Evolutionary conservation across 2,797 vertebrate genomes (phyloP), one percentile per base, ranked within the genome.

Genomic region (Gephyroberyx darwinii): DNA sequence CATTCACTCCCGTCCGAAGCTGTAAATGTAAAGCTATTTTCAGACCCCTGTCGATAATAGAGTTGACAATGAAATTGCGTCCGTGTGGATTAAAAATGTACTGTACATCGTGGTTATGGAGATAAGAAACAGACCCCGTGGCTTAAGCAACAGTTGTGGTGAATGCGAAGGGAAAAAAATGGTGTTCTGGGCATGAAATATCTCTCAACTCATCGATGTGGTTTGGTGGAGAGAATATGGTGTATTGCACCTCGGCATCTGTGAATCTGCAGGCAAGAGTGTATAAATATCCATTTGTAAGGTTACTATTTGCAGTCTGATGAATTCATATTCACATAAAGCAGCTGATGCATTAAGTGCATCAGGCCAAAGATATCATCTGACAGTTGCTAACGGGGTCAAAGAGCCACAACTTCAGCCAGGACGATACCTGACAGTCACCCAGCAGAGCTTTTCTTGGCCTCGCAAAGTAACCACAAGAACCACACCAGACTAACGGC

Each of bases 311-410:
- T 79, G 75, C 50, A 71, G 83, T 82, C 43, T 71, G 47, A 77
- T 54, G 54, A 80, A 86, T 69, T 63, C 37, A 50, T 76, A 76
- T 84, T 87, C 56, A 77, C 63, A 68, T 71, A 56, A 75, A 81
- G 70, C 73, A 77, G 67, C 70, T 77, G 77, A 60, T 76, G 20
- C 52, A 63, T 71, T 84, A 55, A 75, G 78, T 84, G 59, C 17
- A 3, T 50, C 59, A 35, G 63, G 75, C 81, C 76, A 84, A 63
- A 26, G 62, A 66, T 75, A 56, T 81, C 65, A 75, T 86, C 71
- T 84, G 74, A 70, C 50, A 19, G 37, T 60, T 57, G 65, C 58
- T 66, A 65, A 63, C 8, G 8, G 66, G 76, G 68, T 82, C 67
- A 82, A 69, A 71, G 63, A 78, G 74, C 55, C 71, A 74, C 64